These are phyloP conservation scores for Physella acuta DNA, from an alignment of 1,140 invertebrate species.

Conservation along the genomic window DNA sequence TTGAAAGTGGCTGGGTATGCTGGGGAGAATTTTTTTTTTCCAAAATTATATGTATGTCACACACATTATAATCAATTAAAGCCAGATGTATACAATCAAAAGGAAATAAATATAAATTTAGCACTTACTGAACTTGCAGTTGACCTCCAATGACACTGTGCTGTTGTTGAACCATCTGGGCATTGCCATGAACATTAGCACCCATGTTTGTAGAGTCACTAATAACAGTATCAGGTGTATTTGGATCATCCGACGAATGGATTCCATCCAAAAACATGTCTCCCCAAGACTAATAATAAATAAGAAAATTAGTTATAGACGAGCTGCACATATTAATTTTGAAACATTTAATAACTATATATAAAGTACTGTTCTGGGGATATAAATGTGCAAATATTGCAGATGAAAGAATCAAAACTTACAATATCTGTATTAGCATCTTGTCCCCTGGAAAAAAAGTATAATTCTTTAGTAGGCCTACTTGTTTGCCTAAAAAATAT, in stretches of 20 bases:
- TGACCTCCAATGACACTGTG: conserved; percentile 7
- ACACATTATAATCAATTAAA: background rate
- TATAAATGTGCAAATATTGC: background rate
- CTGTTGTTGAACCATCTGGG: conserved; percentile 8
- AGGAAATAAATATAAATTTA: no score
- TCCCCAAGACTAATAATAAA: conserved; percentile 19
- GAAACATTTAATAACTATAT: background rate
- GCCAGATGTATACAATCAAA: background rate
- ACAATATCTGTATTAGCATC: conserved; percentile 11
- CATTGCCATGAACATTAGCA: background rate
- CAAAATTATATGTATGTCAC: background rate
- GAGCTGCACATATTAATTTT: background rate
- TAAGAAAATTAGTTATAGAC: background rate
- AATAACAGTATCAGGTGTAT: background rate
- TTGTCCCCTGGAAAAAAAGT: conserved; percentile 9
- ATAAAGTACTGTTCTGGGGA: background rate
- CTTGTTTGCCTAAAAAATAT: no score
- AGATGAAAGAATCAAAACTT: conserved; percentile 1
- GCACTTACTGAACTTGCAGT: conserved; percentile 17
- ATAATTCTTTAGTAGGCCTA: no score
- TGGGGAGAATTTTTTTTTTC: background rate
- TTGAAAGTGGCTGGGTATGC: conserved; percentile 22
- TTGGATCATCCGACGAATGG: conserved; percentile 21
- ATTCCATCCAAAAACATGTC: conserved; percentile 24
- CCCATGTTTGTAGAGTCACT: background rate